phyloP scores from a whole-genome alignment of 2,888 invertebrate species.

The Cinara cedri region DNA sequence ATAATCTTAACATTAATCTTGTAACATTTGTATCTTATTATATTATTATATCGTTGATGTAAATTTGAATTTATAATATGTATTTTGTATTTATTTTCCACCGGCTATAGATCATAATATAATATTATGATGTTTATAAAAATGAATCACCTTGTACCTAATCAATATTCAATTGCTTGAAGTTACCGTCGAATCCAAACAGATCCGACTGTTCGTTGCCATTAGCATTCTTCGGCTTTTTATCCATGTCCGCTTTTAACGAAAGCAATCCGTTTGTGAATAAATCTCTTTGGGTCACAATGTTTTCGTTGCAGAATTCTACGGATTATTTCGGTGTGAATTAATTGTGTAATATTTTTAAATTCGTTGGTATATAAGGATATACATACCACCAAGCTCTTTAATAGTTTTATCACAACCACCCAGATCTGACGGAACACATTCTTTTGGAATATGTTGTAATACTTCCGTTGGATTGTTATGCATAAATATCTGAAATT shows the following conservation, averaged over 20 bases:
- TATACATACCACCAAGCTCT: slow-evolving; percentile 39
- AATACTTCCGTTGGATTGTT: slow-evolving; percentile 10
- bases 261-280: slow-evolving; percentile 34
- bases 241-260: slow-evolving; percentile 46
- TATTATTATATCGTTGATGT: too few relatives aligned
- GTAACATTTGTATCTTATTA: too few relatives aligned
- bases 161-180: slow-evolving; percentile 48
- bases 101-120: not conserved
- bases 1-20: too few relatives aligned
- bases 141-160: not conserved
- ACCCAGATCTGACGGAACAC: slow-evolving; percentile 21
- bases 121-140: too few relatives aligned
- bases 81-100: not conserved
- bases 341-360: not conserved
- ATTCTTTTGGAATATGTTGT: slow-evolving; percentile 37
- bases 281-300: slow-evolving; percentile 31
- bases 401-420: slow-evolving; percentile 29
- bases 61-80: not conserved
- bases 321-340: not conserved
- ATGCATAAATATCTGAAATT: slow-evolving; percentile 30
- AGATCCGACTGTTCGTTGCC: slow-evolving; percentile 40
- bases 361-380: too few relatives aligned
- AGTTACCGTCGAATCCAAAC: slow-evolving; percentile 38
- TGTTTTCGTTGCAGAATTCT: slow-evolving; percentile 12
- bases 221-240: slow-evolving; percentile 1